Percentiles rank a stretch among this genome's conserved stretches.
Evolutionary conservation across 2,888 invertebrate genomes (phyloP).

Genomic region (Cosmorhoe ocellata): DNA sequence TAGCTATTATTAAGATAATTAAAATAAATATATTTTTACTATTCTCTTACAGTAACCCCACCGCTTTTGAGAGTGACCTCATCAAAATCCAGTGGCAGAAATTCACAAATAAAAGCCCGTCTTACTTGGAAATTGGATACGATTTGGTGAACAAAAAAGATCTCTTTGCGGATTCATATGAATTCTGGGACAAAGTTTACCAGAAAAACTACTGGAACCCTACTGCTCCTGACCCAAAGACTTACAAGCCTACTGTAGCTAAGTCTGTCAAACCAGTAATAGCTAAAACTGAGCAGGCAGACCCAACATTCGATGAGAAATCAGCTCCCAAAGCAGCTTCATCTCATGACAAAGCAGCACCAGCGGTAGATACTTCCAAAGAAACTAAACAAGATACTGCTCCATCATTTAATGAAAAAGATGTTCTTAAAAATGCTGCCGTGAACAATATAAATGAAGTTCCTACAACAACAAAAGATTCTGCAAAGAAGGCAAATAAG

Average conservation of each 20-base stretch:
- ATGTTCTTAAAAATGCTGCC: no score
- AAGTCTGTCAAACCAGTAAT: slow-evolving; percentile 3
- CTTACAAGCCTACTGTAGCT: slow-evolving; percentile 19
- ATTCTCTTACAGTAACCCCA: slow-evolving; percentile 62
- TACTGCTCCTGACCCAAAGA: slow-evolving; percentile 35
- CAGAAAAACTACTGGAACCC: slow-evolving; percentile 66
- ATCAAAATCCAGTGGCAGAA: slow-evolving; percentile 59
- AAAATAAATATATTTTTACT: not conserved
- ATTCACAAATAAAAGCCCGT: slow-evolving; percentile 52
- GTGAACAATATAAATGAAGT: not conserved
- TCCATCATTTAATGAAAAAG: no score
- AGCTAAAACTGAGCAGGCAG: not conserved
- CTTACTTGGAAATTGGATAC: slow-evolving; percentile 61
- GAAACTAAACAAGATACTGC: no score
- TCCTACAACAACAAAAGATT: not conserved
- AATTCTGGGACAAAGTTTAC: slow-evolving; percentile 66
- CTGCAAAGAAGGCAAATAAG: not conserved
- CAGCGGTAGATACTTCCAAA: no score
- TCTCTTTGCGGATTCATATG: slow-evolving; percentile 52
- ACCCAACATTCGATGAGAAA: not conserved
- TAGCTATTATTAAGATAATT: not conserved
- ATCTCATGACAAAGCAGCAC: no score
- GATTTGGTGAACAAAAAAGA: slow-evolving; percentile 52
- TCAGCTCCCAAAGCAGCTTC: not conserved
- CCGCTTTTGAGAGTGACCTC: slow-evolving; percentile 61